Evolutionary conservation across 2,888 invertebrate species (phyloP).

Genomic region (Drosophila helvetica): DNA sequence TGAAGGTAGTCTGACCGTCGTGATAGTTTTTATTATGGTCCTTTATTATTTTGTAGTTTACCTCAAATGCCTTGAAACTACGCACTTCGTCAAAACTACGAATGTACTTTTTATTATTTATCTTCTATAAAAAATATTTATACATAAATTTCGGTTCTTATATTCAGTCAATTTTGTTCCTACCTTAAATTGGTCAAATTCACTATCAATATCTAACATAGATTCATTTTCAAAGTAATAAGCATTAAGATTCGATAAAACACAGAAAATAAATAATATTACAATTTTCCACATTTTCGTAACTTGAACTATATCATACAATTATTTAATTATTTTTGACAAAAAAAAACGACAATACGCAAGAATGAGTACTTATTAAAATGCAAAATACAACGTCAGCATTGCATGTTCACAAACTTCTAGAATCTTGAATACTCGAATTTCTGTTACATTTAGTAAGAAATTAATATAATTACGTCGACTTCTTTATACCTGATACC

Average conservation of each 20-base stretch:
- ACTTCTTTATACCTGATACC: too few species aligned
- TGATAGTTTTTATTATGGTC: constrained; percentile 88
- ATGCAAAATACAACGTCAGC: too few species aligned
- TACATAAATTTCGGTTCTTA: not conserved
- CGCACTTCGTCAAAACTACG: constrained; percentile 78
- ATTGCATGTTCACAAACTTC: too few species aligned
- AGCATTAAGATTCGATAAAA: not conserved
- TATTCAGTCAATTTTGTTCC: not conserved
- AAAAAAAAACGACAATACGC: not conserved
- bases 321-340: not conserved
- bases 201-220: constrained; percentile 7
- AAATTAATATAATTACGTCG: too few species aligned
- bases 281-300: constrained; percentile 20
- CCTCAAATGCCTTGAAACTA: constrained; percentile 86
- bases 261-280: not conserved
- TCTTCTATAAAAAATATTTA: constrained; percentile 50
- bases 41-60: constrained; percentile 87
- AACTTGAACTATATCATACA: not conserved
- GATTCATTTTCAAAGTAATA: constrained; percentile 1
- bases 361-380: not conserved
- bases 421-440: too few species aligned
- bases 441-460: too few species aligned
- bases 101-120: constrained; percentile 72
- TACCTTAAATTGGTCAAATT: constrained; percentile 61
- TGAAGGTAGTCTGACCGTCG: constrained; percentile 87